phyloP scores from a whole-genome alignment of 1,140 invertebrate species.

The Palaemon carinicauda region DNA sequence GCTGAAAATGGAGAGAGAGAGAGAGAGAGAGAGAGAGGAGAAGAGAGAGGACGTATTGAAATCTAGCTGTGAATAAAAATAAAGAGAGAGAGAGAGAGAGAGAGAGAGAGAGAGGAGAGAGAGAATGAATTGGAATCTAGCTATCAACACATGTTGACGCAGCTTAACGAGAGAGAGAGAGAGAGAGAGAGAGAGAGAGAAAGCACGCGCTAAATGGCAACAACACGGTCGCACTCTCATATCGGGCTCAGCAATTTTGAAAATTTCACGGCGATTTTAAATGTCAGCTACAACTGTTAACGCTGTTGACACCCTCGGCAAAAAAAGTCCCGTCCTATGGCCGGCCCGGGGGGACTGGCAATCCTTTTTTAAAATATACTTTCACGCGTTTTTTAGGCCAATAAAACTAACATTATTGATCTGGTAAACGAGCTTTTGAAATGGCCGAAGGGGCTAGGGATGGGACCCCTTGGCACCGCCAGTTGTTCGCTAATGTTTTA shows the following conservation, averaged over 20 bases:
- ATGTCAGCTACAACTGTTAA: conserved; percentile 5
- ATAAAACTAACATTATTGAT: conserved; percentile 13
- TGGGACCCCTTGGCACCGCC: not conserved
- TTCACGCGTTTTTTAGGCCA: conserved; percentile 1
- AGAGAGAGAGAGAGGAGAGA: too few relatives aligned
- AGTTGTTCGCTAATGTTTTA: not conserved
- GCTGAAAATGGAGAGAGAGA: too few relatives aligned
- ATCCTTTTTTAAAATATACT: conserved; percentile 6
- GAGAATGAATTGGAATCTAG: too few relatives aligned
- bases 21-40: too few relatives aligned
- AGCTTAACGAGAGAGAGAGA: too few relatives aligned
- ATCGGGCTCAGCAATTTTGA: not conserved
- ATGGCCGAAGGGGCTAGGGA: not conserved
- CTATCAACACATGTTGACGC: too few relatives aligned
- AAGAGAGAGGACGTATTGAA: too few relatives aligned
- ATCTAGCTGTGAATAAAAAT: too few relatives aligned
- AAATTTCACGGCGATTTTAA: conserved; percentile 12
- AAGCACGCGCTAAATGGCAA: too few relatives aligned
- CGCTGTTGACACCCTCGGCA: not conserved
- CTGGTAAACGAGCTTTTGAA: conserved; percentile 3
- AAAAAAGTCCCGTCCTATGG: not conserved
- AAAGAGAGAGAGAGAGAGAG: too few relatives aligned
- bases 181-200: too few relatives aligned
- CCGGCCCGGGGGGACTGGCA: not conserved
- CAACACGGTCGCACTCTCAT: too few relatives aligned